These are phyloP conservation scores for Lepidocyrtinus sp. DNA, from an alignment of 2,888 invertebrate genomes.

Conservation along the genomic window DNA sequence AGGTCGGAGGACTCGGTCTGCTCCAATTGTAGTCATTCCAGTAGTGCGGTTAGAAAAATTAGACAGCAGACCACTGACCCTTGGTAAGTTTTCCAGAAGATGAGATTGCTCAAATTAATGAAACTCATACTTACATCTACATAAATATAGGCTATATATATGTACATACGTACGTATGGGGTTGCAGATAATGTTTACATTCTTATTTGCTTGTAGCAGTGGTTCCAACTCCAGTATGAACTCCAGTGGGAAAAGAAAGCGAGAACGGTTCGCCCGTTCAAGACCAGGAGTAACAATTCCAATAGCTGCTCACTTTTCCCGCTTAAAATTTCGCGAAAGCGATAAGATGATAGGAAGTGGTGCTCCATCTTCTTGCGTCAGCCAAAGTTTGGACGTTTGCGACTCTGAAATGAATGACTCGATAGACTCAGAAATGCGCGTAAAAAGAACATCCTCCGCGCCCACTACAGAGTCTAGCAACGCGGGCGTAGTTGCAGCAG, in stretches of 20 bases:
- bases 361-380: constrained; percentile 58
- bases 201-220: too few species aligned
- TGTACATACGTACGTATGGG: too few species aligned
- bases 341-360: constrained; percentile 47
- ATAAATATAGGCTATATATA: too few species aligned
- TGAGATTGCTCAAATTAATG: too few species aligned
- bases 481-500: not conserved
- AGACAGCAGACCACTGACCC: constrained; percentile 65
- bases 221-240: constrained; percentile 67
- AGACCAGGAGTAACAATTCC: constrained; percentile 65
- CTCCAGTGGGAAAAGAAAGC: constrained; percentile 66
- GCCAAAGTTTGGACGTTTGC: constrained; percentile 67
- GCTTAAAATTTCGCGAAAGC: constrained; percentile 67
- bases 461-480: constrained; percentile 63
- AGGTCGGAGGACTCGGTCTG: constrained; percentile 89
- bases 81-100: constrained; percentile 62
- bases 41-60: constrained; percentile 57
- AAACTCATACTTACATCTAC: too few species aligned
- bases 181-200: too few species aligned
- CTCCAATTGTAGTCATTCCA: constrained; percentile 72
- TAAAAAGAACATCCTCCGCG: constrained; percentile 67
- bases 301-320: constrained; percentile 59
- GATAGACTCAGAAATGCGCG: constrained; percentile 62
- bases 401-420: constrained; percentile 65
- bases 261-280: constrained; percentile 68